These are phyloP conservation scores for Euplagia quadripunctaria DNA, from an alignment of 2,888 invertebrate genomes.

Conservation along the genomic window DNA sequence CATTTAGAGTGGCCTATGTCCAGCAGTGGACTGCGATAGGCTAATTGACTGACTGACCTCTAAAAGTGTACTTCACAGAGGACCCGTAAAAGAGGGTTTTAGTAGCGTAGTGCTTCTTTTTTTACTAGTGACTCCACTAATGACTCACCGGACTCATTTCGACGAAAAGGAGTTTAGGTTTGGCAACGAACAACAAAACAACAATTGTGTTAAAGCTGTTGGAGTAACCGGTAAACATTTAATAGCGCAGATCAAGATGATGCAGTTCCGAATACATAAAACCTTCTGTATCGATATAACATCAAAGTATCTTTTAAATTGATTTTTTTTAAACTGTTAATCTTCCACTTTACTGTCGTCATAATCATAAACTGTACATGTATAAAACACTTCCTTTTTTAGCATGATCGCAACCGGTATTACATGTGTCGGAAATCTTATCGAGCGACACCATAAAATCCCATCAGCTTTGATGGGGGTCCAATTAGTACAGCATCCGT, in stretches of 20 bases:
- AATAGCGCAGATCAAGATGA: no score
- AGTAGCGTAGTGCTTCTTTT: not conserved
- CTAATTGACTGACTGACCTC: no score
- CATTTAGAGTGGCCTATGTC: no score
- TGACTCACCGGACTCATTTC: not conserved
- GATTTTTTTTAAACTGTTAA: not conserved
- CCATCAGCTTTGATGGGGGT: slow-evolving; percentile 62
- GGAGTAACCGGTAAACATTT: no score
- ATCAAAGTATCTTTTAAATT: not conserved
- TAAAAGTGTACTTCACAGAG: not conserved
- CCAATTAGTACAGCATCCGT: slow-evolving; percentile 72
- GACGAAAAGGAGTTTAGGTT: not conserved
- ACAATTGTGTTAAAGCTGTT: no score
- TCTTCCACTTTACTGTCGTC: not conserved
- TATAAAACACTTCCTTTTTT: slow-evolving; percentile 13
- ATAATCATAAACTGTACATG: not conserved
- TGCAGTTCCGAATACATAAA: no score
- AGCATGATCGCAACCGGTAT: slow-evolving; percentile 32
- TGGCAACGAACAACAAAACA: no score
- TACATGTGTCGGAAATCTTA: slow-evolving; percentile 47
- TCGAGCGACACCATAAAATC: slow-evolving; percentile 45
- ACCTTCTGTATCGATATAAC: no score
- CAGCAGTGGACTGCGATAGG: no score
- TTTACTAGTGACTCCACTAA: not conserved
- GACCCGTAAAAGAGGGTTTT: not conserved